Evolutionary conservation across 2,113 vertebrate genomes (phyloP).

Genomic region (Dipodomys stephensi): DNA sequence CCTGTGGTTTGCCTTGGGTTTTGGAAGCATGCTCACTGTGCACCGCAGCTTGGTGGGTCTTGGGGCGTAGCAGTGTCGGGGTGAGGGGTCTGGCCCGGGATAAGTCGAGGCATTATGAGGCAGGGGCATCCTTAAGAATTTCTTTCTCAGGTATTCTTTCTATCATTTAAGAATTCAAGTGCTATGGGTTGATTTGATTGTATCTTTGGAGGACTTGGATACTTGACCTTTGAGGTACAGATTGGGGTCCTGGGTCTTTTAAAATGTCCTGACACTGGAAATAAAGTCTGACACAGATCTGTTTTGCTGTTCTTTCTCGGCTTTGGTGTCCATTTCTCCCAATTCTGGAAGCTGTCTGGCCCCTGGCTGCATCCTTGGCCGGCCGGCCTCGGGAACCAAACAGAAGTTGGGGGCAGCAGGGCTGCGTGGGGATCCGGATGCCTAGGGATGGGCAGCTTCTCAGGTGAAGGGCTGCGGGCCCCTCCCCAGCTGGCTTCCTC

Average conservation of each 20-base stretch:
- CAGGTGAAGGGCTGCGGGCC: accelerated
- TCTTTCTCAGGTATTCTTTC: constrained; percentile 10
- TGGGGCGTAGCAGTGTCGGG: neutral
- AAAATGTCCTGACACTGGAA: neutral
- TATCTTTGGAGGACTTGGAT: neutral
- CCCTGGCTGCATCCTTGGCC: neutral
- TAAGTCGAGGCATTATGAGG: neutral
- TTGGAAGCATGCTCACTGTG: neutral
- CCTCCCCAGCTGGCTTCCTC: neutral
- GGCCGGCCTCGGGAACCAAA: neutral
- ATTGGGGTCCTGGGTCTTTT: neutral
- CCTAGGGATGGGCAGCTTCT: neutral
- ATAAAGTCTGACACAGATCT: neutral
- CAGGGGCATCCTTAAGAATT: neutral
- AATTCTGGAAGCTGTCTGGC: too few species aligned
- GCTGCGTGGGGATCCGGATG: accelerated
- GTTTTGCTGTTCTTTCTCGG: neutral
- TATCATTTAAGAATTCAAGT: neutral
- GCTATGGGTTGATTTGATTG: neutral
- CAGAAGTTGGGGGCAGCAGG: neutral
- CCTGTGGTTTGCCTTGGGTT: neutral
- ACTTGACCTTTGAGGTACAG: neutral
- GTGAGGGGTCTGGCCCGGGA: accelerated
- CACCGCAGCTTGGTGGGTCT: neutral
- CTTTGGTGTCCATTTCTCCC: accelerated